phyloP scores from a whole-genome alignment of 2,888 invertebrate species.

The Anarsia innoxiella region DNA sequence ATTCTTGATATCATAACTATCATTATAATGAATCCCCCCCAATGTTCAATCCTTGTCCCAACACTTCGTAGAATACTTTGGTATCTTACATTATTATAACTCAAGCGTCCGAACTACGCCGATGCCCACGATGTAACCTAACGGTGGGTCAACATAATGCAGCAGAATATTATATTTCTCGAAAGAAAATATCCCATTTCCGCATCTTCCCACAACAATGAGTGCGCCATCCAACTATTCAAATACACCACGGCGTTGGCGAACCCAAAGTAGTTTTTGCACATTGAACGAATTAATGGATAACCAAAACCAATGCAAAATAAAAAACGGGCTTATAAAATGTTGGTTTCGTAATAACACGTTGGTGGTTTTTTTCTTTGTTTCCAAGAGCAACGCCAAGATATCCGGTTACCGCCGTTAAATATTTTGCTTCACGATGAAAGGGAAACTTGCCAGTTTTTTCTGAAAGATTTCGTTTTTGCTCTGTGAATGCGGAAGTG shows the following conservation, averaged over 20 bases:
- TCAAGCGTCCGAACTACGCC: no score
- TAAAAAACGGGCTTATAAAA: conserved; percentile 74
- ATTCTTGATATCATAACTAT: no score
- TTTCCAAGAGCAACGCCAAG: conserved; percentile 64
- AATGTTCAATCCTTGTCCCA: no score
- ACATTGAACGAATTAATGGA: conserved; percentile 68
- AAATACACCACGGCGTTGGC: conserved; percentile 60
- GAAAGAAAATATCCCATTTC: conserved; percentile 77
- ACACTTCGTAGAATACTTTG: no score
- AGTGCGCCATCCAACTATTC: conserved; percentile 67
- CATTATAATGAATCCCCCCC: no score
- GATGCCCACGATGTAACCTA: no score
- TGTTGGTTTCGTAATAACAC: conserved; percentile 74
- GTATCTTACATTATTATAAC: no score
- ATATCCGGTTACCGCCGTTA: conserved; percentile 74
- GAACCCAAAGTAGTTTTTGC: conserved; percentile 56
- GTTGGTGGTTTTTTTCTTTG: conserved; percentile 71
- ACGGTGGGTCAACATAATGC: conserved; percentile 63
- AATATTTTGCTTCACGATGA: conserved; percentile 71
- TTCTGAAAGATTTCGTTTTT: conserved; percentile 65
- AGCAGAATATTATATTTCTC: conserved; percentile 69
- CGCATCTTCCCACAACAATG: conserved; percentile 75
- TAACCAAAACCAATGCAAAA: conserved; percentile 68
- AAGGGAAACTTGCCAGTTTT: conserved; percentile 70
- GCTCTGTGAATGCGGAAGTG: conserved; percentile 67